phyloP scores from a whole-genome alignment of 2,888 invertebrate species.

The Lingula anatina region DNA sequence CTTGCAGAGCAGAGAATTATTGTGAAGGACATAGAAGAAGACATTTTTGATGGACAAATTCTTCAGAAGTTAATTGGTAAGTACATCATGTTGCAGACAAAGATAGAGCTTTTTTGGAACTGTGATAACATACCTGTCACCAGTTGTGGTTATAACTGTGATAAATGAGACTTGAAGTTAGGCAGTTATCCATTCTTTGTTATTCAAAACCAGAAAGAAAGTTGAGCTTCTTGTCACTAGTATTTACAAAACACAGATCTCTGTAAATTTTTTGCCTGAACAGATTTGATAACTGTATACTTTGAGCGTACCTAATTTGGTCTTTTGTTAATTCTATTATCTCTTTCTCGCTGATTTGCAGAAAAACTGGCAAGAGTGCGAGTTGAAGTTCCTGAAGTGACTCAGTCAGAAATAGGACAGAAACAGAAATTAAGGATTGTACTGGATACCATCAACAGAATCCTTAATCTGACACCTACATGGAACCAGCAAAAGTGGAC shows the following conservation, averaged over 20 bases:
- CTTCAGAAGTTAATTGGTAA: constrained; percentile 64
- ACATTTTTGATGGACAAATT: constrained; percentile 95
- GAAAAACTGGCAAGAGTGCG: constrained; percentile 81
- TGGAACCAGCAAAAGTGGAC: constrained; percentile 89
- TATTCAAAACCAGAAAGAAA: no score
- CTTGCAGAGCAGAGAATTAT: constrained; percentile 93
- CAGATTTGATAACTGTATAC: no score
- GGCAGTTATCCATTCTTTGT: no score
- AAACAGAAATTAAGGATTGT: constrained; percentile 89
- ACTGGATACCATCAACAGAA: constrained; percentile 80
- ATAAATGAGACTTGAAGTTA: no score
- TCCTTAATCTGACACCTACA: constrained; percentile 54
- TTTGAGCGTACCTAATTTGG: not conserved
- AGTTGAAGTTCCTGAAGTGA: constrained; percentile 95
- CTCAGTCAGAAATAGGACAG: constrained; percentile 84
- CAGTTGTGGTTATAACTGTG: no score
- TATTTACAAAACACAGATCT: no score
- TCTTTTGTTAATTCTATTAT: constrained; percentile 5
- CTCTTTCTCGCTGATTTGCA: constrained; percentile 16
- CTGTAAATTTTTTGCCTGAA: not conserved
- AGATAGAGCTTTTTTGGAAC: no score
- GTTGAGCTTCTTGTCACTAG: no score
- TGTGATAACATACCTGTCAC: no score
- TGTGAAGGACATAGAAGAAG: constrained; percentile 92
- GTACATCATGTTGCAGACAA: no score